Base-by-base conservation (phyloP, 2,888 invertebrate genomes). In the Xylocampa areola region DNA sequence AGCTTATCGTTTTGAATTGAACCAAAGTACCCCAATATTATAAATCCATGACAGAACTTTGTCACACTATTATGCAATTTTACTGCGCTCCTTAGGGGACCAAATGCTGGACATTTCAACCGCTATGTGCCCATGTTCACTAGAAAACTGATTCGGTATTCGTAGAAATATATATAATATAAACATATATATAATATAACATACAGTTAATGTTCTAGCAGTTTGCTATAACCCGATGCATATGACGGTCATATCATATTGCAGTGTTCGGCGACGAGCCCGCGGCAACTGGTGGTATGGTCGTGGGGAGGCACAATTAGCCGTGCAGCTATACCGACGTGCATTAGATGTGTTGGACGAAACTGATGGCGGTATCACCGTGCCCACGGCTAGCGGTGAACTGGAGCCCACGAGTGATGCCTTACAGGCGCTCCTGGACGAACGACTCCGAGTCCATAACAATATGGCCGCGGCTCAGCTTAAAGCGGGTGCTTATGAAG, bases 381-480 rank as follows among this genome's bases (percentile, higher is more conserved):
- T 94, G 14, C 94, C 95, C 14, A 94, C 95, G 6, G 85, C 94
- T 2, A 86, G 88, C 21, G 95, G 94, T 0, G 94, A 92, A 2
- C 68, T 94, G 10, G 63, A 85, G 4, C 86, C 90, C 8, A 69
- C 85, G 0, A 83, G 88, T 0, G 86, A 86, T 0, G 85, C 82
- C 0, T 70, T 94, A 4, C 77, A 82, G 48, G 80, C 94, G 29
- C 82, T 98, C 44, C 82, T 98, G 23, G 97, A 98, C 48, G 97
- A 97, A 80, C 93, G 98, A 65, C 92, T 98, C 45, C 96, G 97
- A 78, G 97, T 98, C 0, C 96, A 97, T 79, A 98, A 98, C 85
- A 99, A 99, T 85, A 95, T 98, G 94, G 98, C 98, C 10, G 97
- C 98, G 64, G 97, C 98, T 10, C 98, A 98, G 90, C 95, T 98